Conservation (phyloP, 2,888 invertebrate genomes). For the Pollenia amentaria region DNA sequence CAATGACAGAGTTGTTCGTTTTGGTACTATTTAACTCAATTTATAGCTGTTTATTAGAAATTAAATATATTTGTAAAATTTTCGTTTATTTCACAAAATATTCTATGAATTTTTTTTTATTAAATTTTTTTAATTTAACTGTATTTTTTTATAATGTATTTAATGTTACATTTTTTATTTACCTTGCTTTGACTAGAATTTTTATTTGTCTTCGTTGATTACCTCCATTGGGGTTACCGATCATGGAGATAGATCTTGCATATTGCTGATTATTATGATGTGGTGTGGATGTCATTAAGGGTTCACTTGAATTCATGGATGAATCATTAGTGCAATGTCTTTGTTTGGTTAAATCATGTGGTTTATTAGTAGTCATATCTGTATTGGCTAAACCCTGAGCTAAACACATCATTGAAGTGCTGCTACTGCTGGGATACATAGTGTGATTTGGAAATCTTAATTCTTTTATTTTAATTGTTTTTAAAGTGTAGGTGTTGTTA, state of each 20-base stretch:
- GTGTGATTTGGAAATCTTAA: not conserved
- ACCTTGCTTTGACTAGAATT: conserved; percentile 69
- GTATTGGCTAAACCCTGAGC: conserved; percentile 51
- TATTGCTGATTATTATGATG: conserved; percentile 22
- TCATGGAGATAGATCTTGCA: conserved; percentile 56
- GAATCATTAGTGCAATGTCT: conserved; percentile 9
- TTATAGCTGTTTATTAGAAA: no score
- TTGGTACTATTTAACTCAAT: no score
- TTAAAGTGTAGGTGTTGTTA: conserved; percentile 21
- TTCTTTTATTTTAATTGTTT: not conserved
- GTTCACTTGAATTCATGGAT: not conserved
- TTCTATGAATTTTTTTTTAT: not conserved
- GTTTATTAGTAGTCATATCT: conserved; percentile 25
- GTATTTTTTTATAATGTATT: not conserved
- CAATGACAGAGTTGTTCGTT: no score
- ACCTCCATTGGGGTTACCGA: conserved; percentile 21
- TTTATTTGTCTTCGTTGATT: conserved; percentile 53
- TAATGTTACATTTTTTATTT: conserved; percentile 10
- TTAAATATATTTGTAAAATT: not conserved
- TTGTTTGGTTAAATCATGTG: conserved; percentile 13
- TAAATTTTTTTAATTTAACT: not conserved
- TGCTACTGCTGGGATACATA: conserved; percentile 56
- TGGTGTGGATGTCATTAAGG: not conserved
- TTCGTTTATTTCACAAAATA: not conserved
- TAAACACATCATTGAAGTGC: conserved; percentile 63